Base-by-base conservation (phyloP, 2,888 invertebrate genomes). In the Hermodice carunculata region DNA sequence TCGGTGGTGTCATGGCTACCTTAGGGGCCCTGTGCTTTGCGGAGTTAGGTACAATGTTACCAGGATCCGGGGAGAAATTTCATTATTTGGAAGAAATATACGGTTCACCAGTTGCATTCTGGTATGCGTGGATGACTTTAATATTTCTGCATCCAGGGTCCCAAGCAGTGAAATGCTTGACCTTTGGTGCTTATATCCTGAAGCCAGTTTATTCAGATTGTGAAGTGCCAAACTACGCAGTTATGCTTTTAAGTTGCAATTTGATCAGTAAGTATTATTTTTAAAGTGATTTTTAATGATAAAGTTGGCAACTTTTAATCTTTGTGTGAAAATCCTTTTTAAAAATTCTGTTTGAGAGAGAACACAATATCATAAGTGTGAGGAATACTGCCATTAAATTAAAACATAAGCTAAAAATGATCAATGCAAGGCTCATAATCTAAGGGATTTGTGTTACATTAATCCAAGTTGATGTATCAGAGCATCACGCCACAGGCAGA, bases 21-120 rank as follows among this genome's bases (percentile, higher is more conserved):
- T 87, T 95, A 61, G 96, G 96, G 17, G 95, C 95, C 0, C 89
- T 95, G 11, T 95, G 94, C 83, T 95, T 94, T 83, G 95, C 95
- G 1, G 96, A 96, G 86, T 88, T 96, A 61, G 96, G 96, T 3
- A 44, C 95, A 0, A 92, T 92, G 40, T 93, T 96, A 73, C 93
- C 93, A 0, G 78, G 93, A 52, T 81, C 83, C 3, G 85, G 85
- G 0, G 85, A 84, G 17, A 83, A 84, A 66, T 85, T 84, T 61
- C 76, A 93, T 92, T 64, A 86, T 73, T 81, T 85, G 29, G 75
- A 75, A 63, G 67, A 80, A 34, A 80, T 82, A 17, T 84, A 82
- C 68, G 85, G 85, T 4, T 78, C 81, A 52, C 79, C 81, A 46
- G 76, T 80, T 2, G 82, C 78, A 5, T 85, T 85, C 71, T 59